Conservation (phyloP, 2,888 invertebrate genomes). For the Brenthis daphne region DNA sequence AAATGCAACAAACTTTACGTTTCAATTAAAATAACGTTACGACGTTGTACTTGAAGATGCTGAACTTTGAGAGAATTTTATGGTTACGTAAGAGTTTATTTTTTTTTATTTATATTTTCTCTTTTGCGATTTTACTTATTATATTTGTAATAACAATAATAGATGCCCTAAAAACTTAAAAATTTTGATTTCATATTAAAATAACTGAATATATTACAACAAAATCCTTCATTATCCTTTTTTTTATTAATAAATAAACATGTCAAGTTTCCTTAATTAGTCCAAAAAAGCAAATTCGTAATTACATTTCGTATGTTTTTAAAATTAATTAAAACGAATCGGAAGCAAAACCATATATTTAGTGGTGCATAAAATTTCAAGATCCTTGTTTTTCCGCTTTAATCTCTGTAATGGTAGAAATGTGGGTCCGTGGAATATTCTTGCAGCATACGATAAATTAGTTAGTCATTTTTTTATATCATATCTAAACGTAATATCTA, state of each 20-base stretch:
- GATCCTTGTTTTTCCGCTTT: constrained; percentile 63
- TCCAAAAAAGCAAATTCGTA: neutral
- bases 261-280: neutral
- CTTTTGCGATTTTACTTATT: too few relatives aligned
- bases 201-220: neutral
- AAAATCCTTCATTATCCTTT: neutral
- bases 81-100: neutral
- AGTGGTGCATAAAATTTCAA: constrained; percentile 51
- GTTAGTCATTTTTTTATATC: neutral
- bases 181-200: neutral
- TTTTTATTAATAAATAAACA: neutral
- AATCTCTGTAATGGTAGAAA: constrained; percentile 75
- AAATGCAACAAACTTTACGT: constrained; percentile 43
- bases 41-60: constrained; percentile 12
- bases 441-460: constrained; percentile 10
- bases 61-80: neutral
- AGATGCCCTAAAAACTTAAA: too few relatives aligned
- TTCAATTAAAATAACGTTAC: constrained; percentile 41
- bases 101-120: too few relatives aligned
- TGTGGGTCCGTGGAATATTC: constrained; percentile 50
- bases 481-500: neutral
- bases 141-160: neutral
- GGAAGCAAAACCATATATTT: constrained; percentile 38
- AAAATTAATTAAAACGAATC: constrained; percentile 32
- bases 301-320: constrained; percentile 16